A percentile compares a stretch with the other conserved stretches of the same genome.
phyloP scores from a whole-genome alignment of 2,113 vertebrate species.

The Astur gentilis region DNA sequence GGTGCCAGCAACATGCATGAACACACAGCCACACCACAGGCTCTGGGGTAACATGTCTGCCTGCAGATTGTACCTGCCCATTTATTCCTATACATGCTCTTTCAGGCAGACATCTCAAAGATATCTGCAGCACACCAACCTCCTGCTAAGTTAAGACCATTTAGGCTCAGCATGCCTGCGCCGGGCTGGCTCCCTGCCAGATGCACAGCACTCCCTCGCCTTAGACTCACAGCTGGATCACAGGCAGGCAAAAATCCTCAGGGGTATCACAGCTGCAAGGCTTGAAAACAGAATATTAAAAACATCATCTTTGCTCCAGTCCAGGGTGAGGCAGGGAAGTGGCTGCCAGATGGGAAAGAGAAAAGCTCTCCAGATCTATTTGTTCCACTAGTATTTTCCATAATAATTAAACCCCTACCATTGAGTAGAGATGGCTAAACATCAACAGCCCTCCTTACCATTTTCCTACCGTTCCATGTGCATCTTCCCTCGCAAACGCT shows the following conservation, averaged over 20 bases:
- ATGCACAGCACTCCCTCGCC: not conserved
- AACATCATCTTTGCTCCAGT: not conserved
- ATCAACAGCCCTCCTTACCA: not conserved
- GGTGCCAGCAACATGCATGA: fast-evolving
- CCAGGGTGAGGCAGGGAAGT: not conserved
- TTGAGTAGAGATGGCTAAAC: not conserved
- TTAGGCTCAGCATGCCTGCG: not conserved
- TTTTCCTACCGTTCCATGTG: not conserved
- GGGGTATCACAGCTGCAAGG: not conserved
- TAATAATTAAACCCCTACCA: not conserved
- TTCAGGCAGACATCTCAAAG: not conserved
- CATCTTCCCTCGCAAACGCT: fast-evolving
- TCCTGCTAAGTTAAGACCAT: not conserved
- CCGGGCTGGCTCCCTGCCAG: not conserved
- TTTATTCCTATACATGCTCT: fast-evolving
- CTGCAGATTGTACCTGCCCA: not conserved
- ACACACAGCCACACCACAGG: not conserved
- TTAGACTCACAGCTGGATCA: fast-evolving
- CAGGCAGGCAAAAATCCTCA: not conserved
- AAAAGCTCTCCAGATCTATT: not conserved
- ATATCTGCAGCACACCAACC: not conserved
- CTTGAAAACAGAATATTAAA: not conserved
- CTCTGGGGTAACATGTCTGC: not conserved
- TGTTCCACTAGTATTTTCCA: not conserved
- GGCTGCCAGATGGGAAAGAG: not conserved